Evolutionary conservation across 2,113 vertebrate species (phyloP).

Genomic region (Xenopus laevis): DNA sequence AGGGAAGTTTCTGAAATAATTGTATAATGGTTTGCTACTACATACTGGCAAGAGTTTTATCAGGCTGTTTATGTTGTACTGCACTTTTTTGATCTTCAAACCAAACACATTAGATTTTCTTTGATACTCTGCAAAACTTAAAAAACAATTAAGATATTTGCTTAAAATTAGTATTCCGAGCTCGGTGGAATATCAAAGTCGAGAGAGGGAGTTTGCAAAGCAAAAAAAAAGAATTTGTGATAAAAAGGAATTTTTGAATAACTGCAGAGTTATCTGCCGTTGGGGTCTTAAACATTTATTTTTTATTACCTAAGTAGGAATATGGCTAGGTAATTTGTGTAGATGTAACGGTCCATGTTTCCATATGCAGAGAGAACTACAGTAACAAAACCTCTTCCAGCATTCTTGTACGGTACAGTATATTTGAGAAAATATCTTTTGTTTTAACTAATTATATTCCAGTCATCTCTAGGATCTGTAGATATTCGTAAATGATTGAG

Average conservation of each 20-base stretch:
- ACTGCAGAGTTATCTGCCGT: background rate
- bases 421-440: no score
- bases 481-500: no score
- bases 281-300: background rate
- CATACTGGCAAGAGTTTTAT: slow-evolving; percentile 4
- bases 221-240: slow-evolving; percentile 32
- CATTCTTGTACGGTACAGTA: no score
- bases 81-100: slow-evolving; percentile 28
- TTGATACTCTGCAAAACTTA: slow-evolving; percentile 29
- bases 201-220: slow-evolving; percentile 3
- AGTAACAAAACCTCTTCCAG: no score
- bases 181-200: slow-evolving; percentile 26
- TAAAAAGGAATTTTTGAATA: slow-evolving; percentile 37
- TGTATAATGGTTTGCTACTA: slow-evolving; percentile 21
- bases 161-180: slow-evolving; percentile 19
- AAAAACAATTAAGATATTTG: slow-evolving; percentile 33
- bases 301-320: slow-evolving; percentile 4
- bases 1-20: slow-evolving; percentile 6
- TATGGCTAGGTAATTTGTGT: background rate
- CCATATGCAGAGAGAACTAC: no score
- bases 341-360: background rate
- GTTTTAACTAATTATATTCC: no score
- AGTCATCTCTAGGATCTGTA: background rate
- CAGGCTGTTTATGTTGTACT: slow-evolving; percentile 11
- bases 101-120: slow-evolving; percentile 24